Evolutionary conservation across 2,113 vertebrate species (phyloP).

Genomic region (Cettia cetti): DNA sequence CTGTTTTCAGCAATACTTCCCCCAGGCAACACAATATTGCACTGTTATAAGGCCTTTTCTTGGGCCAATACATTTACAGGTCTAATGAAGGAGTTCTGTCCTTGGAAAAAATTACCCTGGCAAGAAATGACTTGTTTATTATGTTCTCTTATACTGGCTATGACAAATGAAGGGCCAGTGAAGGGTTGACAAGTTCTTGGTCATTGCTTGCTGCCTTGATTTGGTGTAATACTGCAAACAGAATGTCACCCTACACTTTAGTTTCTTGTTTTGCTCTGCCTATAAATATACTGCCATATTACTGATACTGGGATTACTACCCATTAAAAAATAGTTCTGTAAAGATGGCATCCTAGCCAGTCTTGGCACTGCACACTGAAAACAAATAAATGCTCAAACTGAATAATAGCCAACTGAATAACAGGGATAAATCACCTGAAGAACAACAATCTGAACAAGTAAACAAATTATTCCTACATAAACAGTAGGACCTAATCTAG

Average conservation of each 20-base stretch:
- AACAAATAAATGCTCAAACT: slow-evolving; percentile 40
- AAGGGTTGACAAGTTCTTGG: slow-evolving; percentile 40
- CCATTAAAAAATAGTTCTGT: slow-evolving; percentile 45
- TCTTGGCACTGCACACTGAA: slow-evolving; percentile 24
- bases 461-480: slow-evolving; percentile 14
- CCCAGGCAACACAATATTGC: background rate
- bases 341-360: slow-evolving; percentile 29
- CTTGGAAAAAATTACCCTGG: slow-evolving; percentile 42
- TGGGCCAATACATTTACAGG: slow-evolving; percentile 1
- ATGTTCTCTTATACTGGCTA: background rate
- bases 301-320: slow-evolving; percentile 20
- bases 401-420: slow-evolving; percentile 52
- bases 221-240: background rate
- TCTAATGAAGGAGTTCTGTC: slow-evolving; percentile 19
- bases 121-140: slow-evolving; percentile 32
- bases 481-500: background rate
- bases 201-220: slow-evolving; percentile 18
- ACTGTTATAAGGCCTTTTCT: background rate
- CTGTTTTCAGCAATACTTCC: slow-evolving; percentile 2
- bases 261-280: slow-evolving; percentile 9
- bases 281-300: slow-evolving; percentile 22
- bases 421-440: slow-evolving; percentile 40
- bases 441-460: background rate
- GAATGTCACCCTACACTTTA: background rate
- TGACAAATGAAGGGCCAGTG: slow-evolving; percentile 44